phyloP scores from a whole-genome alignment of 1,140 invertebrate genomes.

The Apolygus lucorum region DNA sequence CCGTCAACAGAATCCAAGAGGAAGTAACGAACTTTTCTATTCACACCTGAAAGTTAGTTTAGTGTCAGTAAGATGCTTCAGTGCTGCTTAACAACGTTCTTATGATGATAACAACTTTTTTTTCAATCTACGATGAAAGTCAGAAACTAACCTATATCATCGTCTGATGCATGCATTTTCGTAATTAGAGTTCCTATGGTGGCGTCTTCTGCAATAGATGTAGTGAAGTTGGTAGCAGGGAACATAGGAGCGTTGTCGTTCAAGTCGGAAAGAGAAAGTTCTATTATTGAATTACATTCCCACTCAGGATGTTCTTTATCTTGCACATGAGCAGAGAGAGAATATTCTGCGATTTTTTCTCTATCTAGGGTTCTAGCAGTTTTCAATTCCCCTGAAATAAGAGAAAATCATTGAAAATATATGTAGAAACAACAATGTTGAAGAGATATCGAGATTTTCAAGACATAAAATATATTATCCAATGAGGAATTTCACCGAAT shows the following conservation, averaged over 20 bases:
- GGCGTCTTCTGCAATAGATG: conserved; percentile 76
- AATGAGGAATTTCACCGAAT: no score
- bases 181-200: conserved; percentile 70
- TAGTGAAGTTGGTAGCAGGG: conserved; percentile 64
- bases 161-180: conserved; percentile 75
- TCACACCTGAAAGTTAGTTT: conserved; percentile 42
- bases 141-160: conserved; percentile 56
- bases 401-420: no score
- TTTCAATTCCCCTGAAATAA: conserved; percentile 51
- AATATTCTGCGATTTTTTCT: conserved; percentile 59
- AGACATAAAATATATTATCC: no score
- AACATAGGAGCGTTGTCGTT: conserved; percentile 84
- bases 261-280: conserved; percentile 64
- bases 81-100: no score
- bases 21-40: conserved; percentile 36
- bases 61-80: no score
- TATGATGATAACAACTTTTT: no score
- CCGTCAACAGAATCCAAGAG: conserved; percentile 55
- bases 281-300: conserved; percentile 72
- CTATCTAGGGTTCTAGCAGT: conserved; percentile 67
- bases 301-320: conserved; percentile 51
- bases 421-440: no score
- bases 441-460: no score
- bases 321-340: conserved; percentile 64
- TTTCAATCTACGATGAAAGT: no score